A percentile compares a stretch with the other conserved stretches of the same genome.
Conservation (phyloP, 1,140 invertebrate genomes). For the Parapsyche elsis region DNA sequence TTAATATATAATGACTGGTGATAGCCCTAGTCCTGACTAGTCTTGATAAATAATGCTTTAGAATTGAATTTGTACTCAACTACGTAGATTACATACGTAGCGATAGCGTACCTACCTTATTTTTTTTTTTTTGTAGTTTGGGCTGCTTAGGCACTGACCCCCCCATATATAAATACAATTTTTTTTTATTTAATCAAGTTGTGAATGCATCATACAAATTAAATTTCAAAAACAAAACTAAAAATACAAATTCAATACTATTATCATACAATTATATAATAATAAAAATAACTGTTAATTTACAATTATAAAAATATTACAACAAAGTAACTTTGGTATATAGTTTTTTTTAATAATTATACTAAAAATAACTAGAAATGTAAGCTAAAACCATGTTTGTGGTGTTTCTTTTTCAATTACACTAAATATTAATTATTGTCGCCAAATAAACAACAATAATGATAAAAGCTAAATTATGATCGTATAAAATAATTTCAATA, state of each 20-base stretch:
- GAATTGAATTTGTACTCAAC: too few relatives aligned
- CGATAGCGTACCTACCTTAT: too few relatives aligned
- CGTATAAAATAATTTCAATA: not conserved
- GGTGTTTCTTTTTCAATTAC: conserved; percentile 15
- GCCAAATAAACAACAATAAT: conserved; percentile 34
- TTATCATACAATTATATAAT: conserved; percentile 4
- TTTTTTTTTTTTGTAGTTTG: too few relatives aligned
- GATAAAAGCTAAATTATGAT: conserved; percentile 39
- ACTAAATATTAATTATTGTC: conserved; percentile 39
- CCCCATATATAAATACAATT: too few relatives aligned
- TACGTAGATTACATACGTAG: too few relatives aligned
- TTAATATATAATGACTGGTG: too few relatives aligned
- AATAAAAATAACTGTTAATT: conserved; percentile 35
- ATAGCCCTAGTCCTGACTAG: too few relatives aligned
- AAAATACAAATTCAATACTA: not conserved
- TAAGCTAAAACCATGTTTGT: conserved; percentile 35
- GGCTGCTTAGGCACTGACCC: too few relatives aligned
- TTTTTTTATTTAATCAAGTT: too few relatives aligned
- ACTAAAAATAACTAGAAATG: conserved; percentile 35
- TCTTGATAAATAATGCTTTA: too few relatives aligned
- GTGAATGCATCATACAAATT: not conserved
- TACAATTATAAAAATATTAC: conserved; percentile 42
- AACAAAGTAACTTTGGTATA: conserved; percentile 46
- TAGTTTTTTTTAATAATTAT: conserved; percentile 39
- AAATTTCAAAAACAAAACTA: not conserved